Evolutionary conservation across 2,113 vertebrate species (phyloP), one percentile per base, ranked within the genome.

Genomic region (Ceratotherium simum): DNA sequence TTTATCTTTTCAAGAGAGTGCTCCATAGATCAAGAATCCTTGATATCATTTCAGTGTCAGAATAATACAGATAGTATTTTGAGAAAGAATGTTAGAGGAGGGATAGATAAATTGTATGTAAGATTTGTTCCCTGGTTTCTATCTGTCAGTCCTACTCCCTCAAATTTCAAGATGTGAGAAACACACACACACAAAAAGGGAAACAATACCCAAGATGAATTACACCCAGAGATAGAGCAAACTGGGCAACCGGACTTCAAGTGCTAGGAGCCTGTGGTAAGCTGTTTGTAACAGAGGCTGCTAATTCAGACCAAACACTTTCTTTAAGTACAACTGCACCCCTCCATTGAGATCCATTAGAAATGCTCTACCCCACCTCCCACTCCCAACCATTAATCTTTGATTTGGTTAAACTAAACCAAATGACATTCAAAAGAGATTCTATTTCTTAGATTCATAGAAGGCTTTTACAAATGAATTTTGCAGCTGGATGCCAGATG

Each of bases 351-450:
- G 64, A 89, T 85, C 83, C 85, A 80, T 90, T 95, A 95, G 79
- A 84, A 69, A 89, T 56, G 8, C 69, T 76, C 60, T 70, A 80
- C 36, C 51, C 51, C 58, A 33, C 62, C 46, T 69, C 78, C 70
- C 42, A 91, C 18, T 25, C 60, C 67, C 31, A 86, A 31, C 17
- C 94, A 90, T 89, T 81, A 81, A 89, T 81, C 83, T 94, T 92
- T 76, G 73, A 90, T 89, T 92, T 82, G 73, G 42, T 73, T 94
- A 90, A 96, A 90, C 67, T 27, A 96, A 97, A 96, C 91, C 94
- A 97, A 97, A 94, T 97, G 88, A 58, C 79, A 31, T 65, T 90
- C 79, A 70, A 92, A 94, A 86, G 51, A 84, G 51, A 96, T 92
- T 92, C 58, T 65, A 64, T 96, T 94, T 96, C 88, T 85, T 56